A percentile compares a stretch with the other conserved stretches of the same genome.
Conservation (phyloP, 2,113 vertebrate species). For the Corythornis vintsioides region DNA sequence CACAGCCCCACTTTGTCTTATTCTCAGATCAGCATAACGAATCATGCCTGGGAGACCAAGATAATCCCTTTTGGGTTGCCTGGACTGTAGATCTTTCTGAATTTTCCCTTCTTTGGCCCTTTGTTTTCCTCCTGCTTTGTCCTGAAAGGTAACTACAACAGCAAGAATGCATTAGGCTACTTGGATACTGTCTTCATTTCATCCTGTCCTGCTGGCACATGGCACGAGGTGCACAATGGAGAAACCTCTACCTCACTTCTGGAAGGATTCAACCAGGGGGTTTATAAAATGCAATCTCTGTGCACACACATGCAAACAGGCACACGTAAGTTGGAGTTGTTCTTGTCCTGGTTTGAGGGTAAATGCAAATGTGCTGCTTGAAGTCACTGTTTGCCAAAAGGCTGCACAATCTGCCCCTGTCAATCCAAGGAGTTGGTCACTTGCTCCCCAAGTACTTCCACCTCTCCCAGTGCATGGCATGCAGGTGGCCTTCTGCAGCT, state of each 20-base stretch:
- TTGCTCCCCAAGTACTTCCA: not conserved
- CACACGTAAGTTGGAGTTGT: not conserved
- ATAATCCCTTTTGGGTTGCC: constrained; percentile 69
- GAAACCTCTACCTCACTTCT: constrained; percentile 11
- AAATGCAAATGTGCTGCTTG: constrained; percentile 21
- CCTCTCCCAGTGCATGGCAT: not conserved
- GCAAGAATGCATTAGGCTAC: constrained; percentile 44
- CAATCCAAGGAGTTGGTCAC: not conserved
- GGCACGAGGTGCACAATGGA: not conserved
- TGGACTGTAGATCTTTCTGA: constrained; percentile 65
- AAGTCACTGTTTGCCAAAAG: not conserved
- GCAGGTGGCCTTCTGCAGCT: constrained; percentile 61
- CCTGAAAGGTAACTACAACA: constrained; percentile 50
- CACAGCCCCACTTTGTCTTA: constrained; percentile 18
- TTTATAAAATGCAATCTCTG: not conserved
- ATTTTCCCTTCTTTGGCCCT: constrained; percentile 61
- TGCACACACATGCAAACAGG: not conserved
- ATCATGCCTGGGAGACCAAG: constrained; percentile 58
- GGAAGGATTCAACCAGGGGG: not conserved
- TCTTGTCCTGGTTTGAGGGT: constrained; percentile 5
- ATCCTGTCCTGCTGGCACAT: constrained; percentile 45
- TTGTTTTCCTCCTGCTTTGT: constrained; percentile 63
- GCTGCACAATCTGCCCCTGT: constrained; percentile 12
- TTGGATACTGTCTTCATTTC: constrained; percentile 49
- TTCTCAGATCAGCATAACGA: constrained; percentile 62